Evolutionary conservation across 2,113 vertebrate species (phyloP).

Genomic region (Deroptyus accipitrinus): DNA sequence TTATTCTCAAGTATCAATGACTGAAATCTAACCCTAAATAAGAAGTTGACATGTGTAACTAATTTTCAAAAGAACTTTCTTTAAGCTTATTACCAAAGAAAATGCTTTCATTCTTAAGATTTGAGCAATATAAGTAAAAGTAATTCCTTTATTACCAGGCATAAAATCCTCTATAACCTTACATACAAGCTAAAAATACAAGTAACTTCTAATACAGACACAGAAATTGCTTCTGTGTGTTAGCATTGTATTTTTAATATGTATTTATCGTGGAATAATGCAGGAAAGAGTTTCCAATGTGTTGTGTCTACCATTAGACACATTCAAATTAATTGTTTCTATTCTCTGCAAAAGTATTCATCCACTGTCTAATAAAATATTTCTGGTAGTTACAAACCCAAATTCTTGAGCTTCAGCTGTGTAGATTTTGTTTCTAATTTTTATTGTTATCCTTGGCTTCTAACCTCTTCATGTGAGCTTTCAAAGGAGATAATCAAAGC

Average conservation of each 20-base stretch:
- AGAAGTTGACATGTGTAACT: slow-evolving; percentile 20
- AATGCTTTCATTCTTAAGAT: background rate
- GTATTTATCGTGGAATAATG: background rate
- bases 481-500: background rate
- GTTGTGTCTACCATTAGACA: background rate
- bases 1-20: background rate
- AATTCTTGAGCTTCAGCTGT: background rate
- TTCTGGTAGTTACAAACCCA: background rate
- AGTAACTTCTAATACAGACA: background rate
- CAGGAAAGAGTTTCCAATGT: background rate
- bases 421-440: background rate
- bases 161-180: background rate
- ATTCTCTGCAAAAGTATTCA: background rate
- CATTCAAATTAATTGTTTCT: background rate
- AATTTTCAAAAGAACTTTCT: slow-evolving; percentile 30
- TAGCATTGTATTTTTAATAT: background rate
- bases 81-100: slow-evolving; percentile 24
- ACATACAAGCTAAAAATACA: background rate
- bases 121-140: background rate
- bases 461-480: background rate
- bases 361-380: background rate
- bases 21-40: slow-evolving; percentile 6
- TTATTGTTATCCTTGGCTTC: background rate
- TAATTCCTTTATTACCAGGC: background rate
- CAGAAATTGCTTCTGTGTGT: background rate